These are phyloP conservation scores for Heliconius charithonia DNA, from an alignment of 2,888 invertebrate genomes.

Conservation along the genomic window DNA sequence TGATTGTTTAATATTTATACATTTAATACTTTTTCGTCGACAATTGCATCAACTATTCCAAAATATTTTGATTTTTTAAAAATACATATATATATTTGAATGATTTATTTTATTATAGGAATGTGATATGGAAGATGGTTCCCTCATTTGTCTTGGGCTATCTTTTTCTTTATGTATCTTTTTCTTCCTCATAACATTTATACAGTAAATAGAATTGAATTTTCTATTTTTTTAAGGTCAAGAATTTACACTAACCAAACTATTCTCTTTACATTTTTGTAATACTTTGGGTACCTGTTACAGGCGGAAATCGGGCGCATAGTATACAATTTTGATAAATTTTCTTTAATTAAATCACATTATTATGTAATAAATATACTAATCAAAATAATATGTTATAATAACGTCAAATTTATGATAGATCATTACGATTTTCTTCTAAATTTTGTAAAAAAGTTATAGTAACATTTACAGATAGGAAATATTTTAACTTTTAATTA, in stretches of 20 bases:
- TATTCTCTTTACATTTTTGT: slow-evolving; percentile 76
- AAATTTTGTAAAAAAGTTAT: slow-evolving; percentile 14
- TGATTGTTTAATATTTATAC: too few relatives aligned
- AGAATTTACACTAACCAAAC: slow-evolving; percentile 61
- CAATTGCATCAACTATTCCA: too few relatives aligned
- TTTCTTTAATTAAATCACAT: slow-evolving; percentile 55
- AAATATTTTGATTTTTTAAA: too few relatives aligned
- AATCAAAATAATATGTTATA: not conserved
- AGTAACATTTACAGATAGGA: not conserved
- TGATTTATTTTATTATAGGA: not conserved
- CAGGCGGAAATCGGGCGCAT: slow-evolving; percentile 71
- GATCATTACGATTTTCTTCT: slow-evolving; percentile 2
- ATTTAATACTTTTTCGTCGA: too few relatives aligned
- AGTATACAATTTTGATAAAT: slow-evolving; percentile 62
- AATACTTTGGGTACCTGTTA: slow-evolving; percentile 73
- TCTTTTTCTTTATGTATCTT: not conserved
- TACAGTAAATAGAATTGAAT: not conserved
- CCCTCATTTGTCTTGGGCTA: not conserved
- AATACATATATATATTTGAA: too few relatives aligned
- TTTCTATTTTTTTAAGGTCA: slow-evolving; percentile 1
- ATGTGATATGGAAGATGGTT: too few relatives aligned
- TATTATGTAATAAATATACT: slow-evolving; percentile 4
- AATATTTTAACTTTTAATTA: not conserved
- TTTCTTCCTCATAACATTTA: not conserved
- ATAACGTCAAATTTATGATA: slow-evolving; percentile 26